A percentile compares a stretch with the other conserved stretches of the same genome.
Evolutionary conservation across 1,140 invertebrate species (phyloP).

Genomic region (Zeugodacus cucurbitae): DNA sequence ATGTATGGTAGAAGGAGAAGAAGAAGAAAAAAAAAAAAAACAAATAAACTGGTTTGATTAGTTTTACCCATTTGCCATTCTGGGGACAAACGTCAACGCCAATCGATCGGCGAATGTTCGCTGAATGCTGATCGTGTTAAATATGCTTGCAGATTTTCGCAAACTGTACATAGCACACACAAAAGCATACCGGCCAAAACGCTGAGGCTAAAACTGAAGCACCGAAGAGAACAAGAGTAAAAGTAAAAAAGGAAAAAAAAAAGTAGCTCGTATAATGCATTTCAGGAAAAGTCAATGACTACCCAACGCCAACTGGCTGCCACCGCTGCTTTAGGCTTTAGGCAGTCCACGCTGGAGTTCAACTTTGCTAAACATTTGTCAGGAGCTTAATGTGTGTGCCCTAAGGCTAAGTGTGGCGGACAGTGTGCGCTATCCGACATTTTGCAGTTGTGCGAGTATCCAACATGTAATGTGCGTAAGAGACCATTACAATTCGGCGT

Average conservation of each 20-base stretch:
- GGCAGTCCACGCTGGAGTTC: background rate
- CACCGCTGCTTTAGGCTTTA: no score
- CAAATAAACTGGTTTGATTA: constrained; percentile 30
- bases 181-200: background rate
- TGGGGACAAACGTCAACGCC: constrained; percentile 48
- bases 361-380: background rate
- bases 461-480: background rate
- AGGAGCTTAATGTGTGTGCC: constrained; percentile 11
- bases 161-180: constrained; percentile 25
- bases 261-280: background rate
- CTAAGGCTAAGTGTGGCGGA: constrained; percentile 9
- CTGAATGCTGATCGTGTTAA: background rate
- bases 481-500: constrained; percentile 1
- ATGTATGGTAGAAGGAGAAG: background rate
- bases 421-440: background rate
- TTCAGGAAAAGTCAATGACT: constrained; percentile 28
- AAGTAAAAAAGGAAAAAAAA: background rate
- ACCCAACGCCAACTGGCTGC: background rate
- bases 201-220: constrained; percentile 17
- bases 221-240: constrained; percentile 45
- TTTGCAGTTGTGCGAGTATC: background rate
- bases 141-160: constrained; percentile 23
- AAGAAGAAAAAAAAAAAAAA: no score
- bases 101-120: background rate
- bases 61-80: constrained; percentile 56